These are phyloP conservation scores for Tribolium castaneum DNA, from an alignment of 1,140 invertebrate species.

Conservation along the genomic window DNA sequence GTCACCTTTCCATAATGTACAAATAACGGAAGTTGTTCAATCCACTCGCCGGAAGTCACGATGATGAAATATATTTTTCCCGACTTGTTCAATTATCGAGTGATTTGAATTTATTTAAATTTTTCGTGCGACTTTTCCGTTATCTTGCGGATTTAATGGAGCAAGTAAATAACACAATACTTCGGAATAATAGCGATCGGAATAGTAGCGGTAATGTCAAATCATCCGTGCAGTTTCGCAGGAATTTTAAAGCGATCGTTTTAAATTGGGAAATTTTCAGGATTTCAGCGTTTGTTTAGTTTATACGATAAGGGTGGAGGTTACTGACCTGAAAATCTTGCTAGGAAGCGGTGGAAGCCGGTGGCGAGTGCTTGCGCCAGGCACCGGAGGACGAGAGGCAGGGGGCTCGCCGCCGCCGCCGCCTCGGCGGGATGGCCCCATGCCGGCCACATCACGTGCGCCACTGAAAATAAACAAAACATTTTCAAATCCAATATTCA, in stretches of 20 bases:
- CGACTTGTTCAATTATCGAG: background rate
- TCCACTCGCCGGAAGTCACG: constrained; percentile 14
- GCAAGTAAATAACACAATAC: background rate
- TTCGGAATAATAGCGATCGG: background rate
- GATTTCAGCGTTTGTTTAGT: background rate
- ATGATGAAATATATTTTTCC: constrained; percentile 17
- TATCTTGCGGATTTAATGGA: background rate
- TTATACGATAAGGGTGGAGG: constrained; percentile 14
- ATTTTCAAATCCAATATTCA: background rate
- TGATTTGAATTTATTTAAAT: background rate
- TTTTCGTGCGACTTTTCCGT: background rate
- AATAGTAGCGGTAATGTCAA: background rate
- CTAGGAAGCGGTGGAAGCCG: constrained; percentile 63
- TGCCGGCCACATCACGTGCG: constrained; percentile 63
- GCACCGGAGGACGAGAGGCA: constrained; percentile 57
- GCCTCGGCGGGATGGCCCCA: constrained; percentile 55
- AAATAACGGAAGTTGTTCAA: constrained; percentile 13
- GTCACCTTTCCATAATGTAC: constrained; percentile 8
- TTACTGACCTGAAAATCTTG: constrained; percentile 64
- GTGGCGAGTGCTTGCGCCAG: constrained; percentile 61
- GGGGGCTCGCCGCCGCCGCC: constrained; percentile 54
- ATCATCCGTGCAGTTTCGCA: background rate
- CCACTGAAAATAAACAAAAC: constrained; percentile 60
- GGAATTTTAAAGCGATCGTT: background rate
- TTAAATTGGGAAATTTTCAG: background rate